phyloP scores from a whole-genome alignment of 2,888 invertebrate species.

The Eurois occulta region DNA sequence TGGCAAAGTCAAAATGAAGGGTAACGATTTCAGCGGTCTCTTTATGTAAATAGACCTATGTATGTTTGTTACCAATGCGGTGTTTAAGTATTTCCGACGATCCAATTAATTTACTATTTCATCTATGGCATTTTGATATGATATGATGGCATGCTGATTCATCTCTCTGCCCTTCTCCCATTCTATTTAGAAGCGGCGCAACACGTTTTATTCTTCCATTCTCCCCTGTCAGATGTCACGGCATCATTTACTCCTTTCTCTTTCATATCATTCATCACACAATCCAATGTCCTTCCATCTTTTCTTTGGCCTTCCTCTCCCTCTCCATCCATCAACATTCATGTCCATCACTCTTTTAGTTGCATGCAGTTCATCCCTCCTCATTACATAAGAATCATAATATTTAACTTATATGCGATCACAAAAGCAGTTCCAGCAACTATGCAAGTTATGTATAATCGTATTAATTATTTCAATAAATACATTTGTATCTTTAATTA shows the following conservation, averaged over 20 bases:
- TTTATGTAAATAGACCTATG: background rate
- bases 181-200: no score
- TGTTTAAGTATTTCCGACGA: background rate
- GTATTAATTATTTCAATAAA: constrained; percentile 14
- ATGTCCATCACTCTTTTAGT: no score
- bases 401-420: background rate
- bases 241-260: no score
- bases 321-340: no score
- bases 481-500: constrained; percentile 33
- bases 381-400: background rate
- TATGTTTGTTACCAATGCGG: background rate
- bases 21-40: background rate
- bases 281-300: no score
- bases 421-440: background rate
- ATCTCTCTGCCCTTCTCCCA: no score
- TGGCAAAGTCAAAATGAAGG: background rate
- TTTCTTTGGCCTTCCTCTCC: no score
- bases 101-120: background rate
- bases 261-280: no score
- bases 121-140: background rate
- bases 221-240: no score
- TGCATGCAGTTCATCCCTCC: no score
- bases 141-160: no score
- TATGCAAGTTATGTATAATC: background rate
- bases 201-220: no score